Evolutionary conservation across 2,888 invertebrate species (phyloP).

Genomic region (Julus scanicus): DNA sequence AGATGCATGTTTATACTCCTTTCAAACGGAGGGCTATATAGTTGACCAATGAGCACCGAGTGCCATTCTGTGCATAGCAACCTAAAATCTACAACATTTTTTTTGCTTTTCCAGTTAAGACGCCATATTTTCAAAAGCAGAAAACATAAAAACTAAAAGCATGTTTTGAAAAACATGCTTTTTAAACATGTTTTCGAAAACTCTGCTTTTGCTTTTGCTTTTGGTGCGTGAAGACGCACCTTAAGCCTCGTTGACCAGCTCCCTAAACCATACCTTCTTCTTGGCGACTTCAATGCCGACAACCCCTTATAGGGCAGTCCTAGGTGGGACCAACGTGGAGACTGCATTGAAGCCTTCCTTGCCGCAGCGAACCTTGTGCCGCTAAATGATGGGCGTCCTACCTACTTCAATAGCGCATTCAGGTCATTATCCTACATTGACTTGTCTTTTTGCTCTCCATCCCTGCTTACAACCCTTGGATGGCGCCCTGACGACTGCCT

Average conservation of each 20-base stretch:
- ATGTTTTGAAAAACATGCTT: too few species aligned
- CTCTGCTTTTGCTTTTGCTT: too few species aligned
- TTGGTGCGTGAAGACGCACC: too few species aligned
- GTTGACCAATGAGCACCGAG: too few species aligned
- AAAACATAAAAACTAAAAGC: too few species aligned
- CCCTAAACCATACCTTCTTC: neutral
- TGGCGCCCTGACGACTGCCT: constrained; percentile 65
- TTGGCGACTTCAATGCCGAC: neutral
- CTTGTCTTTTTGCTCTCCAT: neutral
- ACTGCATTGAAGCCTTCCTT: neutral
- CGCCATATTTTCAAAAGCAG: too few species aligned
- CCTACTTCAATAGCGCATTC: neutral
- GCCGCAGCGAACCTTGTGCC: neutral
- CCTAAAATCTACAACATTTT: too few species aligned
- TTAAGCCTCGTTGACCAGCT: neutral
- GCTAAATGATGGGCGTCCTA: neutral
- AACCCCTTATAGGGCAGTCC: neutral
- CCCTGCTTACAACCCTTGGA: neutral
- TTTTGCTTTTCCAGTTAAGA: too few species aligned
- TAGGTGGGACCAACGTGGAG: neutral
- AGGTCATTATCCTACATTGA: neutral
- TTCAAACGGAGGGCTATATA: too few species aligned
- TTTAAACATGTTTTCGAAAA: too few species aligned
- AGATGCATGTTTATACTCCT: too few species aligned
- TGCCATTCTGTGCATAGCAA: too few species aligned